Evolutionary conservation across 2,888 invertebrate genomes (phyloP).

Genomic region (Drosophila fulvimacula): DNA sequence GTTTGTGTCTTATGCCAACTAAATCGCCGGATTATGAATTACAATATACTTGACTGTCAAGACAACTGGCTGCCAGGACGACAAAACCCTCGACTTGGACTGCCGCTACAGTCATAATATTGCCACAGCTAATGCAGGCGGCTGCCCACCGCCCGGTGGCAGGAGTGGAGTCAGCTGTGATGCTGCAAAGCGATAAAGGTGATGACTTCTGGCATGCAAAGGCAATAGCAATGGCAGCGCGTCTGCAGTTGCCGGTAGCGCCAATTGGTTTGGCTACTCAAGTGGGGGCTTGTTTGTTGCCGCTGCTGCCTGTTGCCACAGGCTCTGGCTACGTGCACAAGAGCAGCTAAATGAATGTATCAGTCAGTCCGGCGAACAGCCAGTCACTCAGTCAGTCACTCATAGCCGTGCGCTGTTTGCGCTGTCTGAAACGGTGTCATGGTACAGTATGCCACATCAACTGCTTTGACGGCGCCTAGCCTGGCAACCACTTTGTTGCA

Average conservation of each 20-base stretch:
- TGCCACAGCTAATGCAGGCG: constrained; percentile 68
- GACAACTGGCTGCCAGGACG: constrained; percentile 30
- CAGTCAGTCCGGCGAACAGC: constrained; percentile 43
- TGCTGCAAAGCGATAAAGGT: constrained; percentile 68
- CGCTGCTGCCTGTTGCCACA: constrained; percentile 11
- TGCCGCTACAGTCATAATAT: constrained; percentile 71
- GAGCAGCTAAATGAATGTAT: constrained; percentile 61
- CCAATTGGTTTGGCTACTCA: constrained; percentile 67
- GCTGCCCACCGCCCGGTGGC: too few species aligned
- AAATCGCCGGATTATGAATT: constrained; percentile 80
- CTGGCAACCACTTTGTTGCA: constrained; percentile 68
- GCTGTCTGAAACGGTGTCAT: constrained; percentile 40
- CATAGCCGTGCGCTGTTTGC: constrained; percentile 11
- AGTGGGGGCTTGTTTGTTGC: constrained; percentile 60
- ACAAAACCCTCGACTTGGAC: constrained; percentile 3
- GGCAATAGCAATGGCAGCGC: constrained; percentile 58
- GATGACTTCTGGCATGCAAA: constrained; percentile 80
- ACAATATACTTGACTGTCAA: constrained; percentile 73
- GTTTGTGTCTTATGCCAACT: constrained; percentile 77
- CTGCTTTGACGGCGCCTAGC: constrained; percentile 41
- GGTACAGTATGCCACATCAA: constrained; percentile 42
- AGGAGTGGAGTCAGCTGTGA: constrained; percentile 11
- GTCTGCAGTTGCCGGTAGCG: constrained; percentile 43
- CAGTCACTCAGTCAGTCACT: constrained; percentile 26
- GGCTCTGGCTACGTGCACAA: constrained; percentile 63